These are phyloP conservation scores for Pogonophryne albipinna DNA, from an alignment of 2,797 vertebrate species.

Conservation along the genomic window DNA sequence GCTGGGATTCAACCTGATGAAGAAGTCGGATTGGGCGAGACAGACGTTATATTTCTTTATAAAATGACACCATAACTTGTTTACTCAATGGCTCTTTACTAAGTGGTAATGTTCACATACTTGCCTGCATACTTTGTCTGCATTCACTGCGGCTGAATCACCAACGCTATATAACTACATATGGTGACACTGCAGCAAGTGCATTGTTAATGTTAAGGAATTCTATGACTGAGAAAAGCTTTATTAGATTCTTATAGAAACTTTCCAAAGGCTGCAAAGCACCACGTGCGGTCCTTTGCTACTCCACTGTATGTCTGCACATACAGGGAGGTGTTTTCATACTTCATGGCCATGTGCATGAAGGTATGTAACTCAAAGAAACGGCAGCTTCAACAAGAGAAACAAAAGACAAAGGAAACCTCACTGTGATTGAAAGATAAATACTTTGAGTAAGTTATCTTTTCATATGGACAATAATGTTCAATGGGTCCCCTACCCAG, in stretches of 20 bases:
- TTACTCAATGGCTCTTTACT: neutral
- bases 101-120: neutral
- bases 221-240: neutral
- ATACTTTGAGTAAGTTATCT: neutral
- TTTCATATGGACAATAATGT: neutral
- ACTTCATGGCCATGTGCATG: neutral
- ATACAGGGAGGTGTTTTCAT: neutral
- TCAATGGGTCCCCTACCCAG: neutral
- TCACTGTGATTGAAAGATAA: neutral
- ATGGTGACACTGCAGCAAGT: neutral
- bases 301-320: neutral
- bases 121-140: neutral
- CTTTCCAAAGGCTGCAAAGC: too few species aligned
- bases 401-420: neutral
- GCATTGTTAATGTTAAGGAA: too few species aligned
- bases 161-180: neutral
- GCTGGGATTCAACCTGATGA: neutral
- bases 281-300: neutral
- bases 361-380: neutral
- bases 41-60: too few species aligned
- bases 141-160: neutral
- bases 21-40: neutral
- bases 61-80: neutral
- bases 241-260: neutral
- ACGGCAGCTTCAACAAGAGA: neutral